These are phyloP conservation scores for Pterocles orientalis DNA, from an alignment of 2,113 vertebrate genomes.

Conservation along the genomic window DNA sequence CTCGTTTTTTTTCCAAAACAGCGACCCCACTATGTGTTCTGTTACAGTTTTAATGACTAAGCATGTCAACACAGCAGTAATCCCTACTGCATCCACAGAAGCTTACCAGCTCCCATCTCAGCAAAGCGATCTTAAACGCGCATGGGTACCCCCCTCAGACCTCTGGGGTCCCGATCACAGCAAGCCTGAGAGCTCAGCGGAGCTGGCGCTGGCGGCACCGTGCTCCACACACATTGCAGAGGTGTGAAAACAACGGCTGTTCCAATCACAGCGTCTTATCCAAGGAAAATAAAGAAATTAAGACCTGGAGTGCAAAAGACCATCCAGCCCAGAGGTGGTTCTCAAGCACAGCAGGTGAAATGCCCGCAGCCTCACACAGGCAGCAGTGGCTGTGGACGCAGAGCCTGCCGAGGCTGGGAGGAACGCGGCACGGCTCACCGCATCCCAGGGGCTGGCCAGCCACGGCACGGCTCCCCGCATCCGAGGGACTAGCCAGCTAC, in stretches of 20 bases:
- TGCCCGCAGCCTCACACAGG: accelerated
- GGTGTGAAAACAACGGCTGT: accelerated
- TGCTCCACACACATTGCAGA: neutral
- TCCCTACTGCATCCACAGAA: neutral
- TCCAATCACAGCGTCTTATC: neutral
- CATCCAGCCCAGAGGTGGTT: neutral
- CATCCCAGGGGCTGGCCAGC: no score
- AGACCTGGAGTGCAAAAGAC: no score
- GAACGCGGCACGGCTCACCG: neutral
- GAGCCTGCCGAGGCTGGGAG: neutral
- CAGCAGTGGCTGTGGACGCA: neutral
- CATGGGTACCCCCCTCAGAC: neutral
- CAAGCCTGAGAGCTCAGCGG: neutral
- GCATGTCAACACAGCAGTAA: neutral
- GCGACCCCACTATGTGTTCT: neutral
- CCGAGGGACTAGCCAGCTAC: no score
- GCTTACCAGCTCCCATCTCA: neutral
- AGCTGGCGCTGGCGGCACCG: accelerated
- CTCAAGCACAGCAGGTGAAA: no score
- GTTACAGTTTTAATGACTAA: neutral
- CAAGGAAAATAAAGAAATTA: no score
- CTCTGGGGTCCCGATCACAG: neutral
- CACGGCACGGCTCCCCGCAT: no score
- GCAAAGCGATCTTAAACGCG: neutral
- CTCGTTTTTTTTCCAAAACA: neutral